A percentile compares a stretch with the other conserved stretches of the same genome.
Conservation (phyloP, 2,113 vertebrate species). For the Cervus canadensis region DNA sequence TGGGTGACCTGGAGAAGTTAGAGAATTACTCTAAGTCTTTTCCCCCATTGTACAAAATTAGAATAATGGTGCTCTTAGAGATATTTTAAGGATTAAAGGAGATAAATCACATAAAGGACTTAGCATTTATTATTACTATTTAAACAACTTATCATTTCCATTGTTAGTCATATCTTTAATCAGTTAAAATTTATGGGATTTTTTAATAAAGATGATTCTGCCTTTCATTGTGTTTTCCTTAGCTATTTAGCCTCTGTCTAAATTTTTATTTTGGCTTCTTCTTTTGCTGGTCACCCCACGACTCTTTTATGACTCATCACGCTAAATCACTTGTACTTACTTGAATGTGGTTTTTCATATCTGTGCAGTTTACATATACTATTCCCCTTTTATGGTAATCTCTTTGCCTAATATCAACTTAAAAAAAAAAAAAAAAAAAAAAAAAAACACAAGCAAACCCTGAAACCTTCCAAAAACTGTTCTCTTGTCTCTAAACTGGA, state of each 20-base stretch:
- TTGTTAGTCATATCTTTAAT: neutral
- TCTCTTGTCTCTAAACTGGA: neutral
- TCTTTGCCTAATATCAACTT: neutral
- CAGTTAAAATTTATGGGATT: neutral
- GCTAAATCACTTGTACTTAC: neutral
- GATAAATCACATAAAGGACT: neutral
- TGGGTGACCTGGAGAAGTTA: neutral
- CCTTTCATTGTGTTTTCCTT: neutral
- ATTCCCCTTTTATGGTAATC: neutral
- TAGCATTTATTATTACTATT: neutral
- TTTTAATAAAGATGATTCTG: neutral
- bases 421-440: neutral
- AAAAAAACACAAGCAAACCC: neutral
- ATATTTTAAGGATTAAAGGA: neutral
- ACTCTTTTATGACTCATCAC: neutral
- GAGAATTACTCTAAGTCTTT: neutral
- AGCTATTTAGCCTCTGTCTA: neutral
- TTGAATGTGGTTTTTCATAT: neutral
- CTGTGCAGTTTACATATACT: neutral
- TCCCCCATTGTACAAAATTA: neutral
- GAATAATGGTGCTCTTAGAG: neutral
- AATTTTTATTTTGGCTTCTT: neutral
- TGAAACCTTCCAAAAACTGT: neutral
- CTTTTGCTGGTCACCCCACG: neutral
- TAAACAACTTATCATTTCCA: neutral